Base-by-base conservation (phyloP, 2,888 invertebrate genomes). In the Drosophila ustulata region DNA sequence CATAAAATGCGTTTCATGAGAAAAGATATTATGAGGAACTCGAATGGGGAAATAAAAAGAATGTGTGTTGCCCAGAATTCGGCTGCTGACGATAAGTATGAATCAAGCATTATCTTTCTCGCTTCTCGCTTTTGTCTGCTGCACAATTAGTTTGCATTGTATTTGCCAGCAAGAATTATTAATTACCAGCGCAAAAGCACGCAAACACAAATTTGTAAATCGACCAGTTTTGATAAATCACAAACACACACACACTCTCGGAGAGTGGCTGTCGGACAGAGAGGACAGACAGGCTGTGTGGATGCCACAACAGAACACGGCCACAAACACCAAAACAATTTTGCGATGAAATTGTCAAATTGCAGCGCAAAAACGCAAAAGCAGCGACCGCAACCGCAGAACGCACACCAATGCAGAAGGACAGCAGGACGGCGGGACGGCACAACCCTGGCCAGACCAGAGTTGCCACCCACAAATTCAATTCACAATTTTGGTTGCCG, bases 281-380 rank as follows among this genome's bases (percentile, higher is more conserved):
- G 23, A n/a, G 8, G 45, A 6, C 23, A 18, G 50, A 34, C 9
- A 13, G 26, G 5, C 18, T 18, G 34, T 18, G 34, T 51, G 45
- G 50, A 75, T 64, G 37, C 80, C 87, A 66, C 74, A 77, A 62
- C 66, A 46, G 58, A 71, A 80, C 80, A 81, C 62, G 71, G 83
- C 82, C 82, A 81, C 82, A 83, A 89, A 89, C 89, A 83, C 82
- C 82, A 83, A 83, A 83, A 89, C 89, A 83, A 83, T 83, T 89
- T 83, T 78, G 89, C 89, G 75, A 89, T 89, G 89, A 89, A 83
- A 83, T 89, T 89, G 82, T 83, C 82, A 83, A 83, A 83, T 83
- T 83, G 88, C 82, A 84, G 68, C 66, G 85, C 65, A 89, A 84
- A 83, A 83, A 82, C 89, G 88, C 71, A 78, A 71, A 72, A 86